A percentile compares a stretch with the other conserved stretches of the same genome.
Conservation (phyloP, 2,113 vertebrate genomes). For the Hyperopisus bebe region DNA sequence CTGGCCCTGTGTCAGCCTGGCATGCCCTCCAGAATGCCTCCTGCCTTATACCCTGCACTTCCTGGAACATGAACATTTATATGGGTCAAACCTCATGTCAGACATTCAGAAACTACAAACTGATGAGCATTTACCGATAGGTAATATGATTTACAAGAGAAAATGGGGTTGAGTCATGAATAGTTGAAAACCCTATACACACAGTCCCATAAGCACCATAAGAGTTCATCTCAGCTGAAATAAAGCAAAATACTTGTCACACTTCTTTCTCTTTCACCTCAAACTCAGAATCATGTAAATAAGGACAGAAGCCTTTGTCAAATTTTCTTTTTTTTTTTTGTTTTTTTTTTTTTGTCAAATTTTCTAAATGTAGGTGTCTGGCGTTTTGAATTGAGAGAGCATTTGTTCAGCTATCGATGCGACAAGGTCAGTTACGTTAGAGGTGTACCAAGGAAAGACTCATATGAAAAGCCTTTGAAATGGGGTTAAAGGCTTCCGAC, state of each 20-base stretch:
- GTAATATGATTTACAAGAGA: not conserved
- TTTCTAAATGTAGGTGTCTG: not conserved
- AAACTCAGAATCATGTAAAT: not conserved
- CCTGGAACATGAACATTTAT: not conserved
- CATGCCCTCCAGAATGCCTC: not conserved
- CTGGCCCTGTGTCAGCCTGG: not conserved
- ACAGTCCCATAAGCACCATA: not conserved
- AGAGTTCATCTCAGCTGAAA: not conserved
- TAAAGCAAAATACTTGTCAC: not conserved
- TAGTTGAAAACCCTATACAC: not conserved
- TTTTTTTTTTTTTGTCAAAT: not conserved
- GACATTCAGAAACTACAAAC: not conserved
- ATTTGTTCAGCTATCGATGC: constrained; percentile 24
- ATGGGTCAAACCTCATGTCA: not conserved
- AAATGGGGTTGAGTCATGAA: not conserved
- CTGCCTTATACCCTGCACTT: not conserved
- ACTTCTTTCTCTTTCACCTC: not conserved
- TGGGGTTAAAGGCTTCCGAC: not conserved
- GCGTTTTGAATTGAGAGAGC: not conserved
- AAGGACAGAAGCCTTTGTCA: not conserved
- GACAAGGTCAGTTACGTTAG: constrained; percentile 34
- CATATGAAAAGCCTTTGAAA: constrained; percentile 13
- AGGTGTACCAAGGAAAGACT: not conserved
- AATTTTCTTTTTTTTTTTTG: no score
- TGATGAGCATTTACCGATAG: not conserved